phyloP scores from a whole-genome alignment of 1,140 invertebrate species.

The Brachionus asplanchnoidis region DNA sequence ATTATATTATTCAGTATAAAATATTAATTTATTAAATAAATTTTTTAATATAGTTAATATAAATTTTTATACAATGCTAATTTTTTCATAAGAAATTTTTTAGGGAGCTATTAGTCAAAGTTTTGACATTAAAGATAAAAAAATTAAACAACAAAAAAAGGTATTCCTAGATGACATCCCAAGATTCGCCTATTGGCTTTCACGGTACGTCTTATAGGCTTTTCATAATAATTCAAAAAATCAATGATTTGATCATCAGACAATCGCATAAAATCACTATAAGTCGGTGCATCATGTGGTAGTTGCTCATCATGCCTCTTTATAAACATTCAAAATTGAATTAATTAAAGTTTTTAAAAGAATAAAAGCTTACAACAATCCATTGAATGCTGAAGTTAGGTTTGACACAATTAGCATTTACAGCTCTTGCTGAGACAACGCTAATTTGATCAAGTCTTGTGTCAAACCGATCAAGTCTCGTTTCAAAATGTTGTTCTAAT shows the following conservation, averaged over 20 bases:
- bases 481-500: neutral
- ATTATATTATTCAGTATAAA: too few relatives aligned
- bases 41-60: too few relatives aligned
- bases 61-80: too few relatives aligned
- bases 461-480: neutral
- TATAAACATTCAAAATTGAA: neutral
- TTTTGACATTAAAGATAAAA: neutral
- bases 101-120: too few relatives aligned
- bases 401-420: neutral
- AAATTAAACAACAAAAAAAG: neutral
- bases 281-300: neutral
- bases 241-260: neutral
- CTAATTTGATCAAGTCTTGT: neutral
- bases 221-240: neutral
- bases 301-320: neutral
- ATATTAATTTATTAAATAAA: too few relatives aligned
- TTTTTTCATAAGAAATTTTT: too few relatives aligned
- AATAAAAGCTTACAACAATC: neutral
- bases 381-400: neutral
- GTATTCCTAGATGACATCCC: neutral
- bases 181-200: neutral
- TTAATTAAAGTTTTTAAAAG: neutral
- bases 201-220: neutral
- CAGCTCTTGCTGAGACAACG: neutral
- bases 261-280: neutral